A percentile compares a stretch with the other conserved stretches of the same genome.
Evolutionary conservation across 2,888 invertebrate genomes (phyloP).

Genomic region (Rhagonycha fulva): DNA sequence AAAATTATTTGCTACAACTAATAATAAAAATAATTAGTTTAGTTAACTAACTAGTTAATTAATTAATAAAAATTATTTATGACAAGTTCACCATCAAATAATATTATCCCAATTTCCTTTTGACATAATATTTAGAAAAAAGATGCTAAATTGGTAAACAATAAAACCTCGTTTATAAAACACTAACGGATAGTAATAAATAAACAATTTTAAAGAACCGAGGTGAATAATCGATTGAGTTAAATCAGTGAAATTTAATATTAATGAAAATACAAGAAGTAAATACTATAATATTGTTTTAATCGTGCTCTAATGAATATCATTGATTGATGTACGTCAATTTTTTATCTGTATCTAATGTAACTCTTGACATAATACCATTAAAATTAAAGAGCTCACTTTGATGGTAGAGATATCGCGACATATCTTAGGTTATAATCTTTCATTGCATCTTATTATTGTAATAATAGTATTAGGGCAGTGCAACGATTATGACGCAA

Average conservation of each 20-base stretch:
- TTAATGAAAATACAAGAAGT: neutral
- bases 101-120: too few species aligned
- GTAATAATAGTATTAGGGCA: conserved; percentile 6
- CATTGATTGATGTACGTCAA: conserved; percentile 17
- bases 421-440: conserved; percentile 12
- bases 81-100: too few species aligned
- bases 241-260: neutral
- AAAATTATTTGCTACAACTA: too few species aligned
- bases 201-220: neutral
- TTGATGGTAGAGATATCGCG: conserved; percentile 11
- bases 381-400: conserved; percentile 11
- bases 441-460: neutral
- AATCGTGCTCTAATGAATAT: neutral
- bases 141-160: too few species aligned
- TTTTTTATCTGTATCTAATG: conserved; percentile 3
- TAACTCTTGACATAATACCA: conserved; percentile 16
- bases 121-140: too few species aligned
- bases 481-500: conserved; percentile 11
- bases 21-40: too few species aligned
- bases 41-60: too few species aligned
- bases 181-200: too few species aligned
- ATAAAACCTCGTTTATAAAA: too few species aligned
- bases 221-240: neutral
- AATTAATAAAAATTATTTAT: too few species aligned
- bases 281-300: neutral